Base-by-base conservation (phyloP, 1,140 invertebrate species). In the Ditylenchus dipsaci region DNA sequence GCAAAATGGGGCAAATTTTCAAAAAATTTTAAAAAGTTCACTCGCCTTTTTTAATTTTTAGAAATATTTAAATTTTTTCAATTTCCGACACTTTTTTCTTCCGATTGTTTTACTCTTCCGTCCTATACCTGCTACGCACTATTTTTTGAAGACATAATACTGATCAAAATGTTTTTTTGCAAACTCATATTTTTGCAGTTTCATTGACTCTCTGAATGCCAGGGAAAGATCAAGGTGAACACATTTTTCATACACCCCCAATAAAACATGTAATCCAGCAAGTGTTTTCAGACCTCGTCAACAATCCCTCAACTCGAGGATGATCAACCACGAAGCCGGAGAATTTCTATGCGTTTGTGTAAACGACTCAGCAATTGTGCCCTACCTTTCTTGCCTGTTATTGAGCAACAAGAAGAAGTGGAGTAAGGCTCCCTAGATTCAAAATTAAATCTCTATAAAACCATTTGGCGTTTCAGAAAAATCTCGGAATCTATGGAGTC, bases 321-420 rank as follows among this genome's bases (percentile, higher is more conserved):
- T 89, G 75, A 95, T 91, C 81, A 91, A 92, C 83, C 88, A 92
- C 19, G 92, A 94, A 45, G 91, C 90, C 83, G 88, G 90, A 60
- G 95, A 98, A 84, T 98, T 93, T 85, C 86, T 97, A 7, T 98
- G 95, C 95, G 95, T 0, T 87, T 98, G 26, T 99, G 95, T 85
- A 92, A 96, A 84, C 89, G 92, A 69, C 86, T 99, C 0, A 93
- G 91, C 84, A 99, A 98, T 84, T 91, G 91, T 1, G 90, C 94
- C 7, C 85, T 98, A 59, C 93, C 94, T 0, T 84, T 97, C 0
- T 84, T 95, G 63, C 92, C 94, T n/a, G 75, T 77, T 19, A 65
- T 65, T 27, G 26, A 27, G 17, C 33, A 29, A n/a, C 38, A 19
- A n/a, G 38, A 19, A 38, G 63, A 66, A 15, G n/a, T 29, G n/a